A percentile compares a stretch with the other conserved stretches of the same genome.
Evolutionary conservation across 2,888 invertebrate species (phyloP).

Genomic region (Drosophila paramelanica): DNA sequence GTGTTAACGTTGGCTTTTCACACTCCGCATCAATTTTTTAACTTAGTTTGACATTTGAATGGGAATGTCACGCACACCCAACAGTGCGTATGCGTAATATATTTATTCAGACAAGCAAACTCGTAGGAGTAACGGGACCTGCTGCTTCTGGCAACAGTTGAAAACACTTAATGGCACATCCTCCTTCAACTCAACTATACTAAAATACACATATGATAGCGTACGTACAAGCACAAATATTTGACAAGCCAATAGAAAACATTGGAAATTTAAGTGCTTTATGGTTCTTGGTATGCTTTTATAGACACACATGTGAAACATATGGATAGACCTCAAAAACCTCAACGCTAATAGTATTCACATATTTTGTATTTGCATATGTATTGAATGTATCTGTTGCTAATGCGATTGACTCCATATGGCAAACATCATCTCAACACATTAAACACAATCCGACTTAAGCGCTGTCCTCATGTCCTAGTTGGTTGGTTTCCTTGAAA

Average conservation of each 20-base stretch:
- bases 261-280: background rate
- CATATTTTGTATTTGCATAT: conserved; percentile 11
- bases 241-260: background rate
- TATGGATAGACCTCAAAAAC: conserved; percentile 12
- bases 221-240: conserved; percentile 3
- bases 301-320: conserved; percentile 7
- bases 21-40: conserved; percentile 23
- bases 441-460: background rate
- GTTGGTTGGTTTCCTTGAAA: too few species aligned
- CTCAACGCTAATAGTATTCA: background rate
- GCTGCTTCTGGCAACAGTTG: background rate
- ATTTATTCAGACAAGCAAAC: background rate
- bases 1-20: conserved; percentile 11
- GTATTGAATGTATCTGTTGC: background rate
- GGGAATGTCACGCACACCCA: background rate
- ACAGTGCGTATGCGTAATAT: conserved; percentile 38
- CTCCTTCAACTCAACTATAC: background rate
- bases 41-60: conserved; percentile 16
- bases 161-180: background rate
- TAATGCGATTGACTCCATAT: conserved; percentile 7
- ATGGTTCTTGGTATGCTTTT: background rate
- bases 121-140: background rate
- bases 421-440: conserved; percentile 1
- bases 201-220: background rate
- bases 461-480: too few species aligned